Evolutionary conservation across 1,140 invertebrate species (phyloP).

Genomic region (Drosophila novamexicana): DNA sequence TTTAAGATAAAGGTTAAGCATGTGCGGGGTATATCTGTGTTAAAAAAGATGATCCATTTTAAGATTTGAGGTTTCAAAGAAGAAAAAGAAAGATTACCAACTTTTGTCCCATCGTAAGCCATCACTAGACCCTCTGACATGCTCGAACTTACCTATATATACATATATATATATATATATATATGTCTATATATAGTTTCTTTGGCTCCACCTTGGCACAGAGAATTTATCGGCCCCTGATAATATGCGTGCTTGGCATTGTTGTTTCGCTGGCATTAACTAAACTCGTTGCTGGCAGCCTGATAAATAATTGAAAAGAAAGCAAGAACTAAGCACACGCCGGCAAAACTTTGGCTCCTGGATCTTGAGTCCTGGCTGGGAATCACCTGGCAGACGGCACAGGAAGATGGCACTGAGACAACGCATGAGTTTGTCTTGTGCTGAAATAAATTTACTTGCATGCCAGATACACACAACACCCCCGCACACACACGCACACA

Average conservation of each 20-base stretch:
- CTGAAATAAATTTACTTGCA: conserved; percentile 59
- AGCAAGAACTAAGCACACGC: conserved; percentile 20
- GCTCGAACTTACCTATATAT: neutral
- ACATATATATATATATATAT: neutral
- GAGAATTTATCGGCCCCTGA: conserved; percentile 27
- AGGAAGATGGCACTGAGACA: conserved; percentile 39
- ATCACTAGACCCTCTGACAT: neutral
- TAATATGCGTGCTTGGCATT: conserved; percentile 44
- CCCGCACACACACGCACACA: conserved; percentile 22
- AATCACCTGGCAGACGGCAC: conserved; percentile 20
- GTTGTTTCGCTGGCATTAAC: conserved; percentile 40
- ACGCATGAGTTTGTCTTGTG: conserved; percentile 42
- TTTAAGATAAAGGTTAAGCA: no score
- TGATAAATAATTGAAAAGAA: conserved; percentile 60
- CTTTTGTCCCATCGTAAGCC: no score
- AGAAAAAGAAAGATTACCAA: no score
- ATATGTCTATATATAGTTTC: neutral
- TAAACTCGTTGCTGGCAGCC: conserved; percentile 28
- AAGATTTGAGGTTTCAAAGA: no score
- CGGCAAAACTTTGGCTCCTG: conserved; percentile 9
- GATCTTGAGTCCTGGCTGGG: neutral
- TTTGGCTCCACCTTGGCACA: neutral
- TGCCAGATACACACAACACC: conserved; percentile 40
- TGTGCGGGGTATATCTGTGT: no score
- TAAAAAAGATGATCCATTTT: no score